These are phyloP conservation scores for Cylloceria caligata DNA, from an alignment of 2,888 invertebrate species.

Conservation along the genomic window DNA sequence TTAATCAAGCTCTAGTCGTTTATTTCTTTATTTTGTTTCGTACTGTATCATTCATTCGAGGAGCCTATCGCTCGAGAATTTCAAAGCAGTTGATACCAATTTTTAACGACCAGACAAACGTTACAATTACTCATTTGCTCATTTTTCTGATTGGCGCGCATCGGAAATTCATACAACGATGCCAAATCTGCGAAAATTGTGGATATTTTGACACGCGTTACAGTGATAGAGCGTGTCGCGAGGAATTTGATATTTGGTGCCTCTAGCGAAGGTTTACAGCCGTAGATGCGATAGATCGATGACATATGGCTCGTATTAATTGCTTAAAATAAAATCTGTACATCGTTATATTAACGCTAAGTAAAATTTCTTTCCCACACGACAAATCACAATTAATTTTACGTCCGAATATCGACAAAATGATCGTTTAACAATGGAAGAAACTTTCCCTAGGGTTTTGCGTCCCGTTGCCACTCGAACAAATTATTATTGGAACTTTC, in stretches of 20 bases:
- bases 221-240: constrained; percentile 22
- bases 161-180: constrained; percentile 21
- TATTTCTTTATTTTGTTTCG: constrained; percentile 34
- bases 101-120: not conserved
- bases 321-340: constrained; percentile 43
- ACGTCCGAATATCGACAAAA: constrained; percentile 16
- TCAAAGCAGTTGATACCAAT: not conserved
- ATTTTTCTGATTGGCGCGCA: constrained; percentile 14
- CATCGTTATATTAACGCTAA: constrained; percentile 46
- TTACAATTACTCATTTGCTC: constrained; percentile 5
- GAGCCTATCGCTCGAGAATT: not conserved
- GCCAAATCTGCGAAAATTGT: constrained; percentile 5
- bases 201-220: constrained; percentile 1
- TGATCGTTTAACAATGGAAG: constrained; percentile 38
- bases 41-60: not conserved
- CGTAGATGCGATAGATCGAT: constrained; percentile 35
- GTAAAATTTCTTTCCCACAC: constrained; percentile 1
- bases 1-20: constrained; percentile 45
- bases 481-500: constrained; percentile 16
- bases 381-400: constrained; percentile 29
- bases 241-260: constrained; percentile 63
- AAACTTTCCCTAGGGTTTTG: constrained; percentile 1
- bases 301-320: constrained; percentile 46
- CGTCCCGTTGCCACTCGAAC: constrained; percentile 15
- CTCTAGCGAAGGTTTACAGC: constrained; percentile 59